phyloP scores from a whole-genome alignment of 2,888 invertebrate genomes.

The Tolmerus cingulatus region DNA sequence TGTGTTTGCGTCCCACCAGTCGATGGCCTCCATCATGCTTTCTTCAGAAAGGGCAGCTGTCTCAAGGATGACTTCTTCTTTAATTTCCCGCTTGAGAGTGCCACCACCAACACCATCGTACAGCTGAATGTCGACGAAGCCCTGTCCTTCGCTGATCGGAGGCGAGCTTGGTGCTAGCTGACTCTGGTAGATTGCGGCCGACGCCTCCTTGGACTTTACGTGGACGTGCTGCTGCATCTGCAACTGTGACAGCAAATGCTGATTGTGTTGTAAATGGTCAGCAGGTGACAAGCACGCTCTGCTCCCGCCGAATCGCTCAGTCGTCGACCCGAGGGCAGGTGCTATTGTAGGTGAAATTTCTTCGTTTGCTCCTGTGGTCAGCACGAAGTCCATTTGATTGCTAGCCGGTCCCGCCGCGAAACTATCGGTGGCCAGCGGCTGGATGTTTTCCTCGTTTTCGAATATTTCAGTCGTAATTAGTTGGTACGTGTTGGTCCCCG shows the following conservation, averaged over 20 bases:
- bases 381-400: slow-evolving; percentile 64
- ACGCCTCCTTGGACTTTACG: slow-evolving; percentile 8
- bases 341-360: slow-evolving; percentile 45
- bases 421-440: slow-evolving; percentile 61
- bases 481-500: slow-evolving; percentile 71
- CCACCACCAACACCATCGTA: slow-evolving; percentile 34
- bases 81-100: slow-evolving; percentile 50
- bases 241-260: slow-evolving; percentile 44
- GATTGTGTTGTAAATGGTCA: slow-evolving; percentile 33
- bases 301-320: slow-evolving; percentile 11
- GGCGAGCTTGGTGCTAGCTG: slow-evolving; percentile 46
- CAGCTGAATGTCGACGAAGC: slow-evolving; percentile 43
- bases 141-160: slow-evolving; percentile 43
- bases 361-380: slow-evolving; percentile 62
- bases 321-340: slow-evolving; percentile 46
- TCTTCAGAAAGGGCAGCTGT: slow-evolving; percentile 62
- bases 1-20: slow-evolving; percentile 67
- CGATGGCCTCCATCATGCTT: slow-evolving; percentile 66
- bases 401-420: slow-evolving; percentile 56
- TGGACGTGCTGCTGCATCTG: slow-evolving; percentile 38
- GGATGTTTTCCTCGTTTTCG: slow-evolving; percentile 71
- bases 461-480: slow-evolving; percentile 68
- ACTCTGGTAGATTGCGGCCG: slow-evolving; percentile 47
- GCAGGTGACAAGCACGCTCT: slow-evolving; percentile 46
- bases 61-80: slow-evolving; percentile 60